Conservation (phyloP, 2,113 vertebrate species). For the Syngnathus scovelli region DNA sequence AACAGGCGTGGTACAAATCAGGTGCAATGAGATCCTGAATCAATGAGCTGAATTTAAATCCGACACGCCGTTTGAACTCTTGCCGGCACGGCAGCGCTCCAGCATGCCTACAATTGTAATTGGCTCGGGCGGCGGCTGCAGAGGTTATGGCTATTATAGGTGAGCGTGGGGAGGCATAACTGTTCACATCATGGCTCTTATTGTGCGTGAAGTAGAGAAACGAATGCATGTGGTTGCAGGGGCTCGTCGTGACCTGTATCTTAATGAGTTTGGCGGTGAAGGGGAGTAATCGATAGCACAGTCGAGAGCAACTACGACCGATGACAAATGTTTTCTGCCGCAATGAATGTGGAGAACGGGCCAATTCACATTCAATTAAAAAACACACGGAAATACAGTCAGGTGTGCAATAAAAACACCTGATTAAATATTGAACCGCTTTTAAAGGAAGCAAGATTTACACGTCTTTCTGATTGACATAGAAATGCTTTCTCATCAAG, state of each 20-base stretch:
- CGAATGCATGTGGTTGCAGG: slow-evolving; percentile 21
- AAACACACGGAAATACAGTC: slow-evolving; percentile 10
- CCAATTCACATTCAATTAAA: slow-evolving; percentile 28
- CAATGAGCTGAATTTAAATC: slow-evolving; percentile 26
- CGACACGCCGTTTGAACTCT: slow-evolving; percentile 16
- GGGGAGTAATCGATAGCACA: slow-evolving; percentile 62
- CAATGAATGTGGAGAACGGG: slow-evolving; percentile 14
- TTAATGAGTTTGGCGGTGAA: slow-evolving; percentile 54
- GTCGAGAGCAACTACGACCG: slow-evolving; percentile 32
- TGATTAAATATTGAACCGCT: slow-evolving; percentile 1
- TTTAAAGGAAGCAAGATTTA: background rate
- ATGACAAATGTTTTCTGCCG: slow-evolving; percentile 27
- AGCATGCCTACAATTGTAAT: slow-evolving; percentile 48
- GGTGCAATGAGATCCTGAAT: slow-evolving; percentile 9
- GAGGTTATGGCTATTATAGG: slow-evolving; percentile 53
- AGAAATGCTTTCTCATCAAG: background rate
- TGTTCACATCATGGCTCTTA: slow-evolving; percentile 33
- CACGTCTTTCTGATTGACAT: background rate
- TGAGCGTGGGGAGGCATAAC: slow-evolving; percentile 48
- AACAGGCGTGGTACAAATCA: background rate
- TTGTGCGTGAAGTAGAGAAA: slow-evolving; percentile 54
- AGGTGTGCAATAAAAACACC: background rate
- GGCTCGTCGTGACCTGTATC: slow-evolving; percentile 57
- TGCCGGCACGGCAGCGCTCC: slow-evolving; percentile 30
- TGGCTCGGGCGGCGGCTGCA: slow-evolving; percentile 44